Evolutionary conservation across 2,797 vertebrate genomes (phyloP).

Genomic region (Paramormyrops hopkinsi): DNA sequence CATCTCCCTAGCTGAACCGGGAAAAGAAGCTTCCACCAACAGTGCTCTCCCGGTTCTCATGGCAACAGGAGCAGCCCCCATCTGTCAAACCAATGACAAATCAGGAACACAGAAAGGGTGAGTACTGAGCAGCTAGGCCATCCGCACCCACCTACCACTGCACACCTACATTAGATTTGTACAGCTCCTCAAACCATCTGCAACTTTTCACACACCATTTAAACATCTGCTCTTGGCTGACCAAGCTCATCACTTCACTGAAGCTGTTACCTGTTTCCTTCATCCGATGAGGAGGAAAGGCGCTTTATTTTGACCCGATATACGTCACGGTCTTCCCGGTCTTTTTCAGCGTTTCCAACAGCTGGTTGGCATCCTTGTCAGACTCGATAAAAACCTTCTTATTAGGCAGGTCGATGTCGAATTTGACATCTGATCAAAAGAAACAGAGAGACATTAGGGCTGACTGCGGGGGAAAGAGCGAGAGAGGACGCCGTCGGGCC

Average conservation of each 20-base stretch:
- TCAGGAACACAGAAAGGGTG: background rate
- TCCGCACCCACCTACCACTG: background rate
- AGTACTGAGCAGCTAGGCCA: background rate
- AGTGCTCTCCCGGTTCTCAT: slow-evolving; percentile 24
- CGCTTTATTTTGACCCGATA: slow-evolving; percentile 69
- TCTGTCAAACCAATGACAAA: slow-evolving; percentile 30
- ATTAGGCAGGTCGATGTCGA: slow-evolving; percentile 84
- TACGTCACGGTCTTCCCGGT: slow-evolving; percentile 81
- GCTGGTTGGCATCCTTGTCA: slow-evolving; percentile 64
- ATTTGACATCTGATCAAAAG: slow-evolving; percentile 67
- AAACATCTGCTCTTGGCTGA: background rate
- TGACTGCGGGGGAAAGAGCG: background rate
- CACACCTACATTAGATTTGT: background rate
- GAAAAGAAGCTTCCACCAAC: background rate
- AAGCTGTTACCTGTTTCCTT: slow-evolving; percentile 34
- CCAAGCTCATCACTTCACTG: background rate
- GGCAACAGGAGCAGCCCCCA: slow-evolving; percentile 25
- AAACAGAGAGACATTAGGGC: background rate
- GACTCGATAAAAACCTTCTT: slow-evolving; percentile 86
- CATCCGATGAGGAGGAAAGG: background rate
- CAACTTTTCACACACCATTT: background rate
- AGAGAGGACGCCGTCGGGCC: background rate
- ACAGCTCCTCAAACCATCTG: background rate
- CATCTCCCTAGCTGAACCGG: background rate
- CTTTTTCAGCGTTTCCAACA: slow-evolving; percentile 80